phyloP scores from a whole-genome alignment of 2,888 invertebrate species.

The Campopleginae sp. region DNA sequence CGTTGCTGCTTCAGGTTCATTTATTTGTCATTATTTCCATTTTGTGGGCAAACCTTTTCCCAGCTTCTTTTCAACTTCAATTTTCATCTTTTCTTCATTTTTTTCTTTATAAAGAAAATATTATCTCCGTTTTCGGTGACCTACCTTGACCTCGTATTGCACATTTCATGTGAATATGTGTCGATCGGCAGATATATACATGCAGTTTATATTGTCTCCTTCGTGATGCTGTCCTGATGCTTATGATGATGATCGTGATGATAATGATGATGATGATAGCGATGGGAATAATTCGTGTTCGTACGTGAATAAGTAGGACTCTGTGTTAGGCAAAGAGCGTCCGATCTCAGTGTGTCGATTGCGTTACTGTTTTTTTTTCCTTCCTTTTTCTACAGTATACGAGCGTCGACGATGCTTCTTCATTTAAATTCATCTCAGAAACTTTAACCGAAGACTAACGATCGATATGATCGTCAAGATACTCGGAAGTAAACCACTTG shows the following conservation, averaged over 20 bases:
- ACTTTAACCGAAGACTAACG: conserved; percentile 59
- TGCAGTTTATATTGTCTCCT: conserved; percentile 43
- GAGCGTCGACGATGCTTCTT: conserved; percentile 26
- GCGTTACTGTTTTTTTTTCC: conserved; percentile 11
- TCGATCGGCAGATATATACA: conserved; percentile 31
- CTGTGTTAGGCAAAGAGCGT: conserved; percentile 34
- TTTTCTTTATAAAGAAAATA: not conserved
- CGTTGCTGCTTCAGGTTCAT: conserved; percentile 7
- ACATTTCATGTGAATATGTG: conserved; percentile 38
- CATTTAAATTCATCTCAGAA: conserved; percentile 69
- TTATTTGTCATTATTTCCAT: not conserved
- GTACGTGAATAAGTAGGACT: conserved; percentile 32
- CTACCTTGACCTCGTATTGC: conserved; percentile 53
- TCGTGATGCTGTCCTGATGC: conserved; percentile 15
- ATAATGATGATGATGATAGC: conserved; percentile 19
- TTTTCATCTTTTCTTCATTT: not conserved
- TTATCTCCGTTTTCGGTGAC: conserved; percentile 24
- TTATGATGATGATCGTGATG: conserved; percentile 6
- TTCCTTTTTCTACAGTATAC: not conserved
- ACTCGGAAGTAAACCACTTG: conserved; percentile 56
- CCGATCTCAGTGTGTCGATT: conserved; percentile 23
- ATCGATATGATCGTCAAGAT: conserved; percentile 66
- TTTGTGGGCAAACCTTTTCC: not conserved
- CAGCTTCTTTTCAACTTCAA: conserved; percentile 5
- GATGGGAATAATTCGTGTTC: conserved; percentile 16